Percentiles rank a stretch among this genome's conserved stretches.
These are phyloP conservation scores for Microcaecilia unicolor DNA, from an alignment of 2,797 vertebrate species.

Conservation along the genomic window DNA sequence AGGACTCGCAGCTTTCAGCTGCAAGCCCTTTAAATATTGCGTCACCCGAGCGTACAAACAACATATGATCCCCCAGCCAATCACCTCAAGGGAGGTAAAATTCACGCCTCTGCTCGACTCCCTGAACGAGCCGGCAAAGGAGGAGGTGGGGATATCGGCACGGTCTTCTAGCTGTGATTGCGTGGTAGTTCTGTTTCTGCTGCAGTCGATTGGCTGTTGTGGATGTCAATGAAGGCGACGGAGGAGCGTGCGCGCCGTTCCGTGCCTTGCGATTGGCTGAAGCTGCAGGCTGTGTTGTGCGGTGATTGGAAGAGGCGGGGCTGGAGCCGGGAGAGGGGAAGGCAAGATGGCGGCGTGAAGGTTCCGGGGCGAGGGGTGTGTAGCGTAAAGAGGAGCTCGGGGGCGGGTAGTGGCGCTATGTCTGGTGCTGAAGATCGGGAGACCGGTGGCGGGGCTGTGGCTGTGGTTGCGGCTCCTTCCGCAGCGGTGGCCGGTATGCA, in stretches of 20 bases:
- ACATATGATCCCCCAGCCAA: too few relatives aligned
- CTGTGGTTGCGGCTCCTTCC: constrained; percentile 56
- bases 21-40: too few relatives aligned
- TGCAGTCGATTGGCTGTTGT: constrained; percentile 11
- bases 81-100: too few relatives aligned
- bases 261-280: constrained; percentile 17
- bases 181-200: background rate
- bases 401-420: constrained; percentile 23
- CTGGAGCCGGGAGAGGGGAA: constrained; percentile 13
- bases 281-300: constrained; percentile 16
- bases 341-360: constrained; percentile 42
- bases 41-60: too few relatives aligned
- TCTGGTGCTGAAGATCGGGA: constrained; percentile 58
- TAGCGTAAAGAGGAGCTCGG: constrained; percentile 30
- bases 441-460: constrained; percentile 64
- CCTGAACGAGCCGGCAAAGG: background rate
- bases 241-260: constrained; percentile 9
- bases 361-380: constrained; percentile 17
- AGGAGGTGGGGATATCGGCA: background rate
- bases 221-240: too few relatives aligned
- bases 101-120: too few relatives aligned
- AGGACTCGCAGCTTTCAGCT: too few relatives aligned
- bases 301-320: background rate
- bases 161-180: background rate
- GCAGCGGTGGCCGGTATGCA: constrained; percentile 60